Evolutionary conservation across 2,113 vertebrate genomes (phyloP).

Genomic region (Eudyptes chrysolophus): DNA sequence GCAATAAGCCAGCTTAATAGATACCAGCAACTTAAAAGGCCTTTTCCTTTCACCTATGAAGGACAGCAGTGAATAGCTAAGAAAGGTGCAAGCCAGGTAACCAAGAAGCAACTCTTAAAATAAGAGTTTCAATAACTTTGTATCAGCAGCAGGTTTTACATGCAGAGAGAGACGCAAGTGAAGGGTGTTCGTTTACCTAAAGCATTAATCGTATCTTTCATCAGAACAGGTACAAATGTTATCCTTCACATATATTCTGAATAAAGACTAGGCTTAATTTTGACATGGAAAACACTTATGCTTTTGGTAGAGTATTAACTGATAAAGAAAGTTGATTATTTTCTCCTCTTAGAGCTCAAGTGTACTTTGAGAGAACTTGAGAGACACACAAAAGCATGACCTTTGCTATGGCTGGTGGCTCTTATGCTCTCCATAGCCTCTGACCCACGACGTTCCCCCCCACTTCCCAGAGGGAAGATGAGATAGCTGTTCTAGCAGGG

Average conservation of each 20-base stretch:
- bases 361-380: background rate
- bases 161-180: background rate
- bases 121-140: background rate
- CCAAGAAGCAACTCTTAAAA: background rate
- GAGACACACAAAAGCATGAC: background rate
- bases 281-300: background rate
- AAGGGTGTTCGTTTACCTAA: background rate
- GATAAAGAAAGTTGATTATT: background rate
- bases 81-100: background rate
- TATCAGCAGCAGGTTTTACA: background rate
- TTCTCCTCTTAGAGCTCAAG: background rate
- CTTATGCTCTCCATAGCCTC: rapidly evolving
- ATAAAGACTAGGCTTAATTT: background rate
- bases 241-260: background rate
- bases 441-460: background rate
- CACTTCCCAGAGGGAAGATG: background rate
- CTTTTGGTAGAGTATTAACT: background rate
- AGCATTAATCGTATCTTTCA: background rate
- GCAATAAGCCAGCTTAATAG: conserved; percentile 27
- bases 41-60: conserved; percentile 33
- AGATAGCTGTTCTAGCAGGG: background rate
- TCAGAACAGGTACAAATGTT: background rate
- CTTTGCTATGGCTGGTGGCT: background rate
- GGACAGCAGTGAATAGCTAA: background rate
- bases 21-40: background rate